Evolutionary conservation across 2,113 vertebrate genomes (phyloP).

Genomic region (Osmerus mordax): DNA sequence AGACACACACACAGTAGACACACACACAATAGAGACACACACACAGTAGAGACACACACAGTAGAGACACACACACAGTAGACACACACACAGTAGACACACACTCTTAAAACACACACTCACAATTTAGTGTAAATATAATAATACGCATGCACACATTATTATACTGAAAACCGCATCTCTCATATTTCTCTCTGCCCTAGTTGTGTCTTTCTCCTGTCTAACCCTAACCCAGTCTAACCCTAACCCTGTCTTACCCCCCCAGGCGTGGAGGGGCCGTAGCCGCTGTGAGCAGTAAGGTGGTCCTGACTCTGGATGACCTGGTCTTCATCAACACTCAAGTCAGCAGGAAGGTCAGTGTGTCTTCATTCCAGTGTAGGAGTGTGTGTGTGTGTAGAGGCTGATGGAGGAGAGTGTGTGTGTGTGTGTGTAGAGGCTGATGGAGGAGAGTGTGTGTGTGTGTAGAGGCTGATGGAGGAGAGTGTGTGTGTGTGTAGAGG

Average conservation of each 20-base stretch:
- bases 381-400: constrained; percentile 14
- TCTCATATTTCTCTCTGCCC: no score
- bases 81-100: no score
- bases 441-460: neutral
- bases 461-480: neutral
- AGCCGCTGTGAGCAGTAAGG: constrained; percentile 52
- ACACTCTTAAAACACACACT: no score
- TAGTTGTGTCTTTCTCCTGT: no score
- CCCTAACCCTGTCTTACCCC: constrained; percentile 56
- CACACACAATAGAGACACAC: no score
- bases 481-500: neutral
- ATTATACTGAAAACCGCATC: no score
- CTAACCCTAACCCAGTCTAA: no score
- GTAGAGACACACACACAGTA: neutral
- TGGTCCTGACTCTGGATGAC: constrained; percentile 75
- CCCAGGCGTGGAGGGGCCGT: constrained; percentile 58
- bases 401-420: constrained; percentile 6
- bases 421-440: neutral
- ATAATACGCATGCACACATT: no score
- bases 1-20: neutral
- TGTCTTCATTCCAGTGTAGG: neutral
- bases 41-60: no score
- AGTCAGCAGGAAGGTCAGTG: neutral
- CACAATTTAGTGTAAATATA: no score
- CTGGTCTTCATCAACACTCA: constrained; percentile 76